Conservation (phyloP, 2,888 invertebrate species). For the Brachyopa scutellaris region DNA sequence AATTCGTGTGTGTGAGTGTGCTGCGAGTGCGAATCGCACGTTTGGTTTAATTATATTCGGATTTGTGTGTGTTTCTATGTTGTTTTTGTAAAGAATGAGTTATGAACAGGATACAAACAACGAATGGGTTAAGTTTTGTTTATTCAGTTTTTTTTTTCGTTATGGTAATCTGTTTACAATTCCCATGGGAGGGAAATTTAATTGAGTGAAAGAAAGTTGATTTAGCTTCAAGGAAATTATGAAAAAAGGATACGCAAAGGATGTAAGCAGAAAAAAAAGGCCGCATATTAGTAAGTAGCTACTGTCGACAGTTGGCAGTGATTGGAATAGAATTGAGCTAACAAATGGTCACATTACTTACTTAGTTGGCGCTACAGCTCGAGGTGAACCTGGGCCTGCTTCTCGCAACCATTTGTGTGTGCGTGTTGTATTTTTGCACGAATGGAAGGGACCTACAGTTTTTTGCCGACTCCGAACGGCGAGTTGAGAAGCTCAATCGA, state of each 20-base stretch:
- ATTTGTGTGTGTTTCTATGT: slow-evolving; percentile 26
- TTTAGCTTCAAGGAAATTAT: not conserved
- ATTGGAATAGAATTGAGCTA: not conserved
- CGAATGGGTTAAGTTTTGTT: slow-evolving; percentile 25
- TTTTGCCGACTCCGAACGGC: too few species aligned
- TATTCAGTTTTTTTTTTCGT: not conserved
- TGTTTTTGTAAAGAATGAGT: slow-evolving; percentile 10
- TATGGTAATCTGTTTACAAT: slow-evolving; percentile 12
- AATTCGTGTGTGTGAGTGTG: not conserved
- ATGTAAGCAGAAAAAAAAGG: too few species aligned
- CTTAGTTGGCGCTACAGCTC: too few species aligned
- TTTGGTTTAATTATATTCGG: slow-evolving; percentile 50
- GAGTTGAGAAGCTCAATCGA: too few species aligned
- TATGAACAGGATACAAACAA: slow-evolving; percentile 46
- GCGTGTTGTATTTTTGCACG: too few species aligned
- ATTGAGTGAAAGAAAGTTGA: not conserved
- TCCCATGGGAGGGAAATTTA: not conserved
- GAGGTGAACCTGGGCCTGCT: too few species aligned
- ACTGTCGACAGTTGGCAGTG: not conserved
- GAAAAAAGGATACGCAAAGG: too few species aligned
- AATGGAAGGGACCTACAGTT: too few species aligned
- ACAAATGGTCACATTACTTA: too few species aligned
- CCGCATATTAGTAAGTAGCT: not conserved
- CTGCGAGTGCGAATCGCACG: slow-evolving; percentile 19
- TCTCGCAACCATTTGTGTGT: too few species aligned